Evolutionary conservation across 37 sponge, comb jelly and placozoan species (phyloP).

Genomic region (Geodia barretti): DNA sequence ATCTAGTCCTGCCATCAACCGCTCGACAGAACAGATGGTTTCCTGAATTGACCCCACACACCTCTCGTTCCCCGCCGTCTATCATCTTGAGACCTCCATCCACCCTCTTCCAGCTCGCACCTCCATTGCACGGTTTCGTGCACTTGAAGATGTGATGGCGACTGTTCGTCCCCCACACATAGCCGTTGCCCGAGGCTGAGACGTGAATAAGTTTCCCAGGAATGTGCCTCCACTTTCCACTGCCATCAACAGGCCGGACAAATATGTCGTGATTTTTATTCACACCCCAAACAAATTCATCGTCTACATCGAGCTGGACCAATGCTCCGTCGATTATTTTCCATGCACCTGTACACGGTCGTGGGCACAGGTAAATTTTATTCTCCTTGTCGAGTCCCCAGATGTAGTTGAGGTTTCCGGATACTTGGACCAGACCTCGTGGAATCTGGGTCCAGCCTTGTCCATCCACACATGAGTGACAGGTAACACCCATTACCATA

Average conservation of each 20-base stretch:
- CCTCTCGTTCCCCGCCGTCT: slow-evolving; percentile 47
- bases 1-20: slow-evolving; percentile 55
- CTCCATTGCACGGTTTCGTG: slow-evolving; percentile 70
- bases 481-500: not conserved
- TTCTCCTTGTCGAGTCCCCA: slow-evolving; percentile 52
- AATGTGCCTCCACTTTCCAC: slow-evolving; percentile 36
- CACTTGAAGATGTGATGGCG: slow-evolving; percentile 59
- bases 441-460: slow-evolving; percentile 27
- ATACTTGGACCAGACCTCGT: slow-evolving; percentile 50
- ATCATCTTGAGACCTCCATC: slow-evolving; percentile 34
- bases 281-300: slow-evolving; percentile 66
- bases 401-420: slow-evolving; percentile 59
- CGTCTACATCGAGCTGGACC: slow-evolving; percentile 54
- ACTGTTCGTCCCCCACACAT: slow-evolving; percentile 67
- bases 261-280: slow-evolving; percentile 3
- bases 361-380: slow-evolving; percentile 35
- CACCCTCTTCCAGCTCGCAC: slow-evolving; percentile 32
- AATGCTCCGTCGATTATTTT: slow-evolving; percentile 28
- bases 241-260: slow-evolving; percentile 54
- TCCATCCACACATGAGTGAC: not conserved
- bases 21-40: slow-evolving; percentile 29
- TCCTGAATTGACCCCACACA: slow-evolving; percentile 36
- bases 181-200: slow-evolving; percentile 77
- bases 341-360: slow-evolving; percentile 54
- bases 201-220: slow-evolving; percentile 52